Base-by-base conservation (phyloP, 2,888 invertebrate genomes). In the Cordilura impudica region DNA sequence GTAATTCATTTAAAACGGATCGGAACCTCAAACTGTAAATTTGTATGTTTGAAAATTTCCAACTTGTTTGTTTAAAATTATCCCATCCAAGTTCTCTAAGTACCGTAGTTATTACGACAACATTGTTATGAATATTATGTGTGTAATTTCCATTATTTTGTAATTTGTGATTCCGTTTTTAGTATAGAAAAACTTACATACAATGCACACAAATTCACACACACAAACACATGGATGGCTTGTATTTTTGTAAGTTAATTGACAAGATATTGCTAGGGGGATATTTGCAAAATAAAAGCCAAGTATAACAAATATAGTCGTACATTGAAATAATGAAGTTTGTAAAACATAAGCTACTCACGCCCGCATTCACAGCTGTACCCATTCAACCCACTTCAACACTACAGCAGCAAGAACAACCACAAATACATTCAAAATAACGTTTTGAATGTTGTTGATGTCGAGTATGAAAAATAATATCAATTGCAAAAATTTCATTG, bases 401-500 rank as follows among this genome's bases (percentile, higher is more conserved):
- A n/a, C n/a, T 39, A n/a, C 1, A n/a, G 35, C n/a, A 4, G 14
- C 4, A n/a, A n/a, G n/a, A n/a, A n/a, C n/a, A n/a, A n/a, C n/a
- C n/a, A n/a, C n/a, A n/a, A n/a, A n/a, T n/a, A n/a, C n/a, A n/a
- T n/a, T n/a, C n/a, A n/a, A n/a, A n/a, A n/a, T n/a, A n/a, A 39
- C 35, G 35, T 39, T 61, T n/a, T 58, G 16, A 12, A 21, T 56
- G 39, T 60, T 47, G n/a, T 56, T 43, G 21, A 29, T 70, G 56
- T 51, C 45, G 67, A 76, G 69, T 69, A 78, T 53, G 65, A 58
- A 78, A 78, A 69, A 78, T 70, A 78, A 78, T 78, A 73, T 73
- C 78, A 78, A 73, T 78, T 78, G 78, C 78, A 70, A 70, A 78
- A 78, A 78, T 78, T 70, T 65, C 78, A 73, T 73, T 78, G 78